Base-by-base conservation (phyloP, 1,140 invertebrate species). In the Drosophila carrolli region DNA sequence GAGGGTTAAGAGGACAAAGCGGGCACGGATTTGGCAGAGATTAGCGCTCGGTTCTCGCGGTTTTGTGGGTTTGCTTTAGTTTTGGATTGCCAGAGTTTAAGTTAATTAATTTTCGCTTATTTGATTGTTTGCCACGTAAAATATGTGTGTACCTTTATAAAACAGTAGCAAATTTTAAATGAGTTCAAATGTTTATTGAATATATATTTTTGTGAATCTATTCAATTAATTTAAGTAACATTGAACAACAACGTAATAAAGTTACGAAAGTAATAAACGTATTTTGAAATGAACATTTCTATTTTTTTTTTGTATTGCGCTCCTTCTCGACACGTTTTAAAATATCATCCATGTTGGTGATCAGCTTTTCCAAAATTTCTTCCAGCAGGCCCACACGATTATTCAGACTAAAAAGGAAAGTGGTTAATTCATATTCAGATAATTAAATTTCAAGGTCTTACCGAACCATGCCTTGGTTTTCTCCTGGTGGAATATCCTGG, bases 81-180 rank as follows among this genome's bases (percentile, higher is more conserved):
- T 70, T 56, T 48, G 40, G 40, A 41, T 35, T 74, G 43, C 41
- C 44, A 29, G 59, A 59, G 59, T 61, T 53, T 16, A 66, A 77
- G 73, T 78, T 85, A 85, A 85, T 85, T 85, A 84, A 84, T 75
- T 85, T 77, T 78, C 66, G 50, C 57, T 67, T 60, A 77, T 77
- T 79, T 79, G 62, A 78, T 68, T 65, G 53, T 47, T 58, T 57
- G 50, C 57, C 23, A 41, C 38, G 47, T 40, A 47, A 44, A 32
- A 27, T 41, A 44, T 38, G 61, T 19, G 29, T 43, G 23, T 7
- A 14, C 0, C 8, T 23, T 44, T 51, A 35, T 13, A 19, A 61
- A 61, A 27, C 16, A 7, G 37, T 23, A 29, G 23, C 3, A 27
- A 32, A 44, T 50, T 50, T 48, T 3, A 32, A 13, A 9, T n/a